phyloP scores from a whole-genome alignment of 2,888 invertebrate genomes.

The Pilophorus perplexus region DNA sequence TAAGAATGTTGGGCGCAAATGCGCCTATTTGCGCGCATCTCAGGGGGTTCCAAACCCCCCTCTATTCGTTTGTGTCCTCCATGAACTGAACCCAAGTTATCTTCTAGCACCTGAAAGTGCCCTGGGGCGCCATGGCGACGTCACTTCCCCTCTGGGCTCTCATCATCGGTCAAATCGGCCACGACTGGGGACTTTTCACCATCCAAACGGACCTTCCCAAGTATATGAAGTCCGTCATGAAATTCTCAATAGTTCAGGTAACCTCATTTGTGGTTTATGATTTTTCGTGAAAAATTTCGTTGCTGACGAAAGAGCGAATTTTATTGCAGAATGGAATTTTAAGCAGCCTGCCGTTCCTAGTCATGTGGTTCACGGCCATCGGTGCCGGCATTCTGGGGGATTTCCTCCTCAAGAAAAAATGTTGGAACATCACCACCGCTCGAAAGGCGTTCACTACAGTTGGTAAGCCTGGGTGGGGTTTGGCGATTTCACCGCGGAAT shows the following conservation, averaged over 20 bases:
- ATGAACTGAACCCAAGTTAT: too few species aligned
- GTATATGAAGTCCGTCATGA: conserved; percentile 66
- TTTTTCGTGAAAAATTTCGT: neutral
- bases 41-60: too few species aligned
- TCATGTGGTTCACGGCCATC: conserved; percentile 67
- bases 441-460: conserved; percentile 56
- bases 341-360: conserved; percentile 65
- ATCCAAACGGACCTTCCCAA: conserved; percentile 69
- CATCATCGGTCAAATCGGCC: conserved; percentile 54
- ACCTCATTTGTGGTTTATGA: neutral
- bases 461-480: conserved; percentile 52
- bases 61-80: too few species aligned
- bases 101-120: conserved; percentile 55
- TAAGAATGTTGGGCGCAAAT: too few species aligned
- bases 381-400: conserved; percentile 67
- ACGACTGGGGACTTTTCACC: conserved; percentile 70
- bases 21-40: too few species aligned
- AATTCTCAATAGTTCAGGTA: conserved; percentile 62
- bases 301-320: too few species aligned
- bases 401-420: conserved; percentile 55
- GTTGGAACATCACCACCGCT: conserved; percentile 53
- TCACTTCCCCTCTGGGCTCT: conserved; percentile 54
- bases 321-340: conserved; percentile 59
- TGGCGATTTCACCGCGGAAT: neutral
- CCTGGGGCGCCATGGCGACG: conserved; percentile 67